Conservation (phyloP, 2,113 vertebrate species). For the Equus przewalskii region DNA sequence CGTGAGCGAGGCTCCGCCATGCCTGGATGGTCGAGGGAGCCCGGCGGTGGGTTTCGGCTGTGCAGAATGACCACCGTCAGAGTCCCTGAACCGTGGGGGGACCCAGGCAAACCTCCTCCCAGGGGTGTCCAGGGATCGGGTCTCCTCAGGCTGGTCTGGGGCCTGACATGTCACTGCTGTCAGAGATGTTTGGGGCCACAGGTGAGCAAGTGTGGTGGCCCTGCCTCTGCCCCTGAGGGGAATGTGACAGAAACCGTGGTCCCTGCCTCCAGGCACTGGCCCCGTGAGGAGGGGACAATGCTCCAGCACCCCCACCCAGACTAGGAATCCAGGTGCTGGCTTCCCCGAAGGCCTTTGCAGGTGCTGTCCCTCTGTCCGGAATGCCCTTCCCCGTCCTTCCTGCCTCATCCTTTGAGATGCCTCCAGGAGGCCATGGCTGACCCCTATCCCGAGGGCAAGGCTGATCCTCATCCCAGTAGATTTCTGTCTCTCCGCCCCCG, state of each 20-base stretch:
- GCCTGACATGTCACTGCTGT: neutral
- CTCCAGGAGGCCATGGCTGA: neutral
- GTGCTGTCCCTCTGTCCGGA: neutral
- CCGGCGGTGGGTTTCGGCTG: neutral
- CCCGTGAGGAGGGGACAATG: accelerated
- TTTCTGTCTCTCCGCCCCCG: neutral
- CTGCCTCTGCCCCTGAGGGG: neutral
- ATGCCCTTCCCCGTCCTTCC: neutral
- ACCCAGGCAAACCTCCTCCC: neutral
- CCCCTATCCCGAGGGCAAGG: too few relatives aligned
- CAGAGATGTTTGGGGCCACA: neutral
- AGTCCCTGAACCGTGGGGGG: neutral
- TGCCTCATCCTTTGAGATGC: neutral
- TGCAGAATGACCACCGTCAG: neutral
- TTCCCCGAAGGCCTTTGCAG: neutral
- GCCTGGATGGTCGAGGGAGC: neutral
- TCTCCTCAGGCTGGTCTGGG: neutral
- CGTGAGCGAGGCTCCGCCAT: too few relatives aligned
- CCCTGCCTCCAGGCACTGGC: neutral
- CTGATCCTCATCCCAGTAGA: neutral
- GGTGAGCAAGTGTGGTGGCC: neutral
- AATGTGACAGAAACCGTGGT: neutral
- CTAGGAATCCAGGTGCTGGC: neutral
- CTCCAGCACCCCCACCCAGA: neutral
- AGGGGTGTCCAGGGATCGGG: neutral